A percentile compares a stretch with the other conserved stretches of the same genome.
Evolutionary conservation across 2,797 vertebrate species (phyloP).

Genomic region (Carcharodon carcharias): DNA sequence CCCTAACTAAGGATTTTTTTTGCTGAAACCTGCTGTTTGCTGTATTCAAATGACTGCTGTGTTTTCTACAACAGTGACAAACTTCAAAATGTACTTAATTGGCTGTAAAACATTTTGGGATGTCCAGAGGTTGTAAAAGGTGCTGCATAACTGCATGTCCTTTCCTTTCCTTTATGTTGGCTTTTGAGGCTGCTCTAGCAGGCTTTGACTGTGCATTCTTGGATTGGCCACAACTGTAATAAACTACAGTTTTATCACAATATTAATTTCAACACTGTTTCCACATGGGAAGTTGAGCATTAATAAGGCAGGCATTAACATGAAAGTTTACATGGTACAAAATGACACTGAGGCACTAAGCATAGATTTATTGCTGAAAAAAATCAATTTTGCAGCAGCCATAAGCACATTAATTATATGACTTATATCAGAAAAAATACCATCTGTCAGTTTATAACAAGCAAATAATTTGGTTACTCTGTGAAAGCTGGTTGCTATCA

Average conservation of each 20-base stretch:
- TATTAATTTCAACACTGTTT: neutral
- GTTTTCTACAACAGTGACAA: neutral
- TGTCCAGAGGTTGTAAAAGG: neutral
- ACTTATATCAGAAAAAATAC: neutral
- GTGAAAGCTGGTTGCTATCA: neutral
- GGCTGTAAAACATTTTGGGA: neutral
- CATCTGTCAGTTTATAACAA: neutral
- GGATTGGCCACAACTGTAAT: neutral
- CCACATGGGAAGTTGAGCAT: neutral
- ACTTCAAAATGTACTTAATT: neutral
- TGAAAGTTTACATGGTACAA: neutral
- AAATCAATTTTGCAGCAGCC: neutral
- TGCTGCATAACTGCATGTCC: neutral
- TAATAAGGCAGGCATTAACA: neutral
- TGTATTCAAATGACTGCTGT: neutral
- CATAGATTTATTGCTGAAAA: neutral
- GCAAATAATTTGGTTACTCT: neutral
- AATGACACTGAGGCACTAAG: neutral
- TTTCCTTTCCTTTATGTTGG: neutral
- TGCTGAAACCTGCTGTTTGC: neutral
- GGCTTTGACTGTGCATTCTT: neutral
- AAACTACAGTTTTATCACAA: neutral
- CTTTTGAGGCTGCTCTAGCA: neutral
- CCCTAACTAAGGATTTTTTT: neutral
- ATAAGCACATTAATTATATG: constrained; percentile 3